Conservation (phyloP, 2,113 vertebrate species). For the Ahaetulla prasina region DNA sequence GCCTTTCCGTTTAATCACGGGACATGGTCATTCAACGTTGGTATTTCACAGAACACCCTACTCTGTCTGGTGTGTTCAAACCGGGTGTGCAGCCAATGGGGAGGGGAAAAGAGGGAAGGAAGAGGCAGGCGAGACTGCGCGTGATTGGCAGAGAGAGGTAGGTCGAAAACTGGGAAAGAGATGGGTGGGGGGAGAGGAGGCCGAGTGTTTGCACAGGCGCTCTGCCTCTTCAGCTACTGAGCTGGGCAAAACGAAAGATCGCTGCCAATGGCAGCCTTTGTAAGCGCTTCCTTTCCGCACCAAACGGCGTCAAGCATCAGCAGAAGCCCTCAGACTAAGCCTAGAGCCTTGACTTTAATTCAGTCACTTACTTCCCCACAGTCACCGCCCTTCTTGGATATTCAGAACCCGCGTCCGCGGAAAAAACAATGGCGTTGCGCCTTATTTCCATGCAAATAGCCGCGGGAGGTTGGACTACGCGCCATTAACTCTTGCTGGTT, state of each 20-base stretch:
- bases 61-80: background rate
- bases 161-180: background rate
- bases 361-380: background rate
- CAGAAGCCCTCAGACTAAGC: background rate
- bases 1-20: background rate
- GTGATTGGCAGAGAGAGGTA: background rate
- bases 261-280: constrained; percentile 37
- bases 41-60: background rate
- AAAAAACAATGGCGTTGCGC: constrained; percentile 35
- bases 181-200: background rate
- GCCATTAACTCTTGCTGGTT: constrained; percentile 50
- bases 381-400: background rate
- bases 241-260: constrained; percentile 26
- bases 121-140: background rate
- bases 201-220: constrained; percentile 19
- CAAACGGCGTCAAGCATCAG: background rate
- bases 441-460: constrained; percentile 62
- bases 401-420: background rate
- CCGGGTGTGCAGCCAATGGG: background rate
- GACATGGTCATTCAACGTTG: background rate
- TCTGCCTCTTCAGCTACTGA: constrained; percentile 51
- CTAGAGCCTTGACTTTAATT: background rate
- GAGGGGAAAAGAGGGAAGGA: background rate
- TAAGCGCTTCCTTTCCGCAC: constrained; percentile 16
- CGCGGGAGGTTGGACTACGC: constrained; percentile 41